Conservation (phyloP, 2,888 invertebrate species). For the Xestobium rufovillosum region DNA sequence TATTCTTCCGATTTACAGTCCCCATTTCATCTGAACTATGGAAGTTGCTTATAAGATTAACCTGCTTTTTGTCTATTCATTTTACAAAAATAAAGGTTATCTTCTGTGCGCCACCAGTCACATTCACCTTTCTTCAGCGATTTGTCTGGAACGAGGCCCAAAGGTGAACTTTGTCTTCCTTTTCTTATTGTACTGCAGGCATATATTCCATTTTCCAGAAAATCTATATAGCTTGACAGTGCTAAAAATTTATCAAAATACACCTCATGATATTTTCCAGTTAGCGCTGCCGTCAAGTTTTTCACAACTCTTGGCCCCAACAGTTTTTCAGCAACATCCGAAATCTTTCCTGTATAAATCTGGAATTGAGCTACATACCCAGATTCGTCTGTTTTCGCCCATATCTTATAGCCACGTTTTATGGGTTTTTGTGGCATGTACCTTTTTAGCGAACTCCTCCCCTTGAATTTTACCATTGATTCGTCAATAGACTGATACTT, state of each 20-base stretch:
- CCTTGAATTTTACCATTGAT: conserved; percentile 25
- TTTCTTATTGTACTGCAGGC: conserved; percentile 17
- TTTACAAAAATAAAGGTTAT: conserved; percentile 27
- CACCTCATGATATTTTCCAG: conserved; percentile 20
- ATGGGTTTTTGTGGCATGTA: conserved; percentile 32
- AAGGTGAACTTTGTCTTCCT: conserved; percentile 14
- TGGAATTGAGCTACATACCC: conserved; percentile 24
- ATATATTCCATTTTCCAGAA: conserved; percentile 13
- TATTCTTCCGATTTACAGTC: too few species aligned
- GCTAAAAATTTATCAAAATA: conserved; percentile 29
- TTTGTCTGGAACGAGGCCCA: conserved; percentile 20
- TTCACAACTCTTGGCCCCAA: conserved; percentile 24
- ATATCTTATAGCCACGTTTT: conserved; percentile 31
- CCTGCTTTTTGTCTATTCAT: conserved; percentile 26
- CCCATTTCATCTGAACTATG: too few species aligned
- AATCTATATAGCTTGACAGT: conserved; percentile 21
- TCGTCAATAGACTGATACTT: conserved; percentile 22
- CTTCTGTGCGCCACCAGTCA: conserved; percentile 20
- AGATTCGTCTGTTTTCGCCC: conserved; percentile 19
- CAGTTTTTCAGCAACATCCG: conserved; percentile 19
- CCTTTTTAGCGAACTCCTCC: conserved; percentile 24
- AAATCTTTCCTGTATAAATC: conserved; percentile 29
- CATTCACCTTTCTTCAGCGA: conserved; percentile 17
- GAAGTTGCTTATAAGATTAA: too few species aligned
- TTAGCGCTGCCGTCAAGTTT: conserved; percentile 17